Evolutionary conservation across 2,113 vertebrate genomes (phyloP).

Genomic region (Nanorana parkeri): DNA sequence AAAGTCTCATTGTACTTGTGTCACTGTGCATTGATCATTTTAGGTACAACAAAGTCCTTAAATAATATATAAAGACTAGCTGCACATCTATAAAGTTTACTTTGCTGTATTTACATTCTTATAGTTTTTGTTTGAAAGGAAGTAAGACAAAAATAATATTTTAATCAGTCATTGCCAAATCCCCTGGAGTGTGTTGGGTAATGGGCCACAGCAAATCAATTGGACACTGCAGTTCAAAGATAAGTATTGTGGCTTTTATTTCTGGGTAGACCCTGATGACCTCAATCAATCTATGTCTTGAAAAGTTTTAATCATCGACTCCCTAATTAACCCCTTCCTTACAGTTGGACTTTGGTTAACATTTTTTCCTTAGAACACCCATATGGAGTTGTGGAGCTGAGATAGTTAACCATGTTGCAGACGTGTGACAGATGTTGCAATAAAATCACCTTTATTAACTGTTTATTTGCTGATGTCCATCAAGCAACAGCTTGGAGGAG

Average conservation of each 20-base stretch:
- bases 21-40: conserved; percentile 46
- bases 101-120: not conserved
- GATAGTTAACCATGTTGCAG: conserved; percentile 63
- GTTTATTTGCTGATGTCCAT: conserved; percentile 68
- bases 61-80: not conserved
- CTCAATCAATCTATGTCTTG: conserved; percentile 90
- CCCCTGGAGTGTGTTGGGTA: conserved; percentile 72
- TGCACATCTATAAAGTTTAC: not conserved
- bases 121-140: conserved; percentile 57
- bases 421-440: conserved; percentile 84
- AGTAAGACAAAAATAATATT: conserved; percentile 62
- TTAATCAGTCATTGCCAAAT: conserved; percentile 56
- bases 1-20: not conserved
- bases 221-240: conserved; percentile 81
- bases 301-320: conserved; percentile 71
- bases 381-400: not conserved
- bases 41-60: not conserved
- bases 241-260: conserved; percentile 79
- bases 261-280: conserved; percentile 78
- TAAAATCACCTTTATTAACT: conserved; percentile 74
- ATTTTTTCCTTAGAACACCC: not conserved
- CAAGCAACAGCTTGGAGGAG: conserved; percentile 35
- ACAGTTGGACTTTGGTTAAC: not conserved
- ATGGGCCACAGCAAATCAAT: conserved; percentile 92
- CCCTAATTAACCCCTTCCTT: conserved; percentile 74